Conservation (phyloP, 1,140 invertebrate genomes). For the Orchestia grillus region DNA sequence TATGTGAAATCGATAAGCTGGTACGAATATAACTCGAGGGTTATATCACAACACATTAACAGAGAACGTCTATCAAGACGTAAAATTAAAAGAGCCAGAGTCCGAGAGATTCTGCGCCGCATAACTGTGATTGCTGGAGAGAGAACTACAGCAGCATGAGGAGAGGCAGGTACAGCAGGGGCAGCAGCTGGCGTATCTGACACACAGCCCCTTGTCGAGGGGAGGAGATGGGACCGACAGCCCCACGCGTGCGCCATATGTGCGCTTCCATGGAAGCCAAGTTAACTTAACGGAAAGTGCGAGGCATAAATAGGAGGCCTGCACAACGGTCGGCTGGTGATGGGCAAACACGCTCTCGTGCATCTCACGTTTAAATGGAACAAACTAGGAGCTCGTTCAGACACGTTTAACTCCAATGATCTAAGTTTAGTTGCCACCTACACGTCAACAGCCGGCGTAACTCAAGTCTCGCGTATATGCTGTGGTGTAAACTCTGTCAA, state of each 20-base stretch:
- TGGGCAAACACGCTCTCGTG: conserved; percentile 16
- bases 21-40: background rate
- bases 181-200: background rate
- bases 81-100: background rate
- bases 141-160: background rate
- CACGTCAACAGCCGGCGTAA: too few species aligned
- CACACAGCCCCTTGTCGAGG: background rate
- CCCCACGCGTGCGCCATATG: background rate
- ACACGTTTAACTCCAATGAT: background rate
- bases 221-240: background rate
- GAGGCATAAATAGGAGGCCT: background rate
- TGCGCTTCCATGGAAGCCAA: background rate
- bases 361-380: background rate
- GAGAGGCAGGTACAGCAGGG: background rate
- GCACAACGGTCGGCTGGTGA: background rate
- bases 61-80: background rate
- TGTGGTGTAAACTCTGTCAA: background rate
- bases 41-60: background rate
- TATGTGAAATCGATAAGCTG: background rate
- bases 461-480: background rate
- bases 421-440: background rate
- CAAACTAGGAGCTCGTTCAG: background rate
- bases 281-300: conserved; percentile 21
- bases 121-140: background rate
- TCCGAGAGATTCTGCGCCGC: background rate